These are phyloP conservation scores for Amblyjoppa fuscipennis DNA, from an alignment of 2,888 invertebrate genomes.

Conservation along the genomic window DNA sequence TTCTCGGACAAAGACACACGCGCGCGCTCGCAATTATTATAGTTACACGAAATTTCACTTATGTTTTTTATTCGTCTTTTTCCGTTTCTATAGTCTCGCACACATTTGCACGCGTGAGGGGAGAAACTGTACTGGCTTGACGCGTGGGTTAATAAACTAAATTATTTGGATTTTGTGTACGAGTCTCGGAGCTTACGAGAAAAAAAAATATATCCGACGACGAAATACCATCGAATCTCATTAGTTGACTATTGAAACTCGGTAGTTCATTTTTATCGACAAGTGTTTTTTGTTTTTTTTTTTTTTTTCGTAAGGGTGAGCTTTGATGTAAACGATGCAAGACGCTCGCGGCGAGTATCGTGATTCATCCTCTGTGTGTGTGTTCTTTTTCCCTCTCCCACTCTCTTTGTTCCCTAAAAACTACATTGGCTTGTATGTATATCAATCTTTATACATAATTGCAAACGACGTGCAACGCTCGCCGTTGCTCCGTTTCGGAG, in stretches of 20 bases:
- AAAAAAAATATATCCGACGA: background rate
- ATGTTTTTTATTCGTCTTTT: slow-evolving; percentile 27
- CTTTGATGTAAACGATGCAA: slow-evolving; percentile 22
- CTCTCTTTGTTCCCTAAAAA: slow-evolving; percentile 67
- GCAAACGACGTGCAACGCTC: slow-evolving; percentile 63
- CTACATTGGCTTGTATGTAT: slow-evolving; percentile 75
- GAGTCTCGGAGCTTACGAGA: background rate
- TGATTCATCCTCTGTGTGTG: slow-evolving; percentile 17
- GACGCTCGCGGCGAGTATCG: slow-evolving; percentile 9
- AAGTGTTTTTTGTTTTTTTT: background rate
- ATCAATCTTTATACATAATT: slow-evolving; percentile 70
- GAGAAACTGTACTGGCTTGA: slow-evolving; percentile 80
- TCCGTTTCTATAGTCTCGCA: slow-evolving; percentile 38
- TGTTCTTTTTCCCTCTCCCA: slow-evolving; percentile 48
- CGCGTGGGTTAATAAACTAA: slow-evolving; percentile 79
- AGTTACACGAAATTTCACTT: slow-evolving; percentile 49
- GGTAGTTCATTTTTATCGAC: slow-evolving; percentile 8
- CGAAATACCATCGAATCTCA: background rate
- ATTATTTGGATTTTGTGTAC: slow-evolving; percentile 75
- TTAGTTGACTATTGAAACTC: slow-evolving; percentile 1
- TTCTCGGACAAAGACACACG: slow-evolving; percentile 51
- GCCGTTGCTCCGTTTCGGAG: slow-evolving; percentile 40
- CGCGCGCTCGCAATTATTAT: slow-evolving; percentile 39
- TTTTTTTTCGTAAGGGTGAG: slow-evolving; percentile 20
- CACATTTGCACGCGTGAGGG: slow-evolving; percentile 73